Evolutionary conservation across 2,113 vertebrate species (phyloP), one percentile per base, ranked within the genome.

Genomic region (Rhynchomys soricoides): DNA sequence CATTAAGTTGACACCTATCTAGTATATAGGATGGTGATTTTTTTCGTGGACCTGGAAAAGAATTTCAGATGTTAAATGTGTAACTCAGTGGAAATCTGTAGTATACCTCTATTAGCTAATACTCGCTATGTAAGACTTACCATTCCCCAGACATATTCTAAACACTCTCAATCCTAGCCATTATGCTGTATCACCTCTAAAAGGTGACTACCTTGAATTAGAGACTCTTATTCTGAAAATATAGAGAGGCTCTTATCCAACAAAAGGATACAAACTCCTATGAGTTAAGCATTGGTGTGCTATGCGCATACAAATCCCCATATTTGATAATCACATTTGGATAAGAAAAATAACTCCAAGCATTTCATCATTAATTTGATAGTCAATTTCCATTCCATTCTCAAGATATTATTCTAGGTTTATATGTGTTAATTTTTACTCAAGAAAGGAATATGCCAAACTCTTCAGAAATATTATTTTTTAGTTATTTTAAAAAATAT

Each of bases 311-410:
- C n/a, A 66, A 22, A n/a, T 89, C 24, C 85, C 68, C 82, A 40
- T 50, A n/a, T 82, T 73, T 89, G 78, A 79, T 40, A 86, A n/a
- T 45, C 45, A 75, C 31, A 82, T 50, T 90, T 73, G 31, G n/a
- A 48, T 55, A 59, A 48, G 37, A 92, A 91, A 95, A 89, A 74
- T 86, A 93, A 91, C 77, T 92, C 29, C 21, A 79, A 96, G 66
- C 31, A 40, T 8, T 64, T 91, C 59, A 40, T 77, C 52, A 91
- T 93, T 91, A 88, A 93, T 91, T 86, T 62, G 77, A 93, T 37
- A 86, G 64, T 12, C 75, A 93, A 50, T 12, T 92, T 92, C 43
- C n/a, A 89, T 66, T 81, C 81, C 40, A 71, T n/a, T 95, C 15
- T 75, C 37, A 92, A 91, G 59, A 95, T 57, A 74, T 17, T 62